These are phyloP conservation scores for Ciconia nigra DNA, from an alignment of 2,797 vertebrate species.

Conservation along the genomic window DNA sequence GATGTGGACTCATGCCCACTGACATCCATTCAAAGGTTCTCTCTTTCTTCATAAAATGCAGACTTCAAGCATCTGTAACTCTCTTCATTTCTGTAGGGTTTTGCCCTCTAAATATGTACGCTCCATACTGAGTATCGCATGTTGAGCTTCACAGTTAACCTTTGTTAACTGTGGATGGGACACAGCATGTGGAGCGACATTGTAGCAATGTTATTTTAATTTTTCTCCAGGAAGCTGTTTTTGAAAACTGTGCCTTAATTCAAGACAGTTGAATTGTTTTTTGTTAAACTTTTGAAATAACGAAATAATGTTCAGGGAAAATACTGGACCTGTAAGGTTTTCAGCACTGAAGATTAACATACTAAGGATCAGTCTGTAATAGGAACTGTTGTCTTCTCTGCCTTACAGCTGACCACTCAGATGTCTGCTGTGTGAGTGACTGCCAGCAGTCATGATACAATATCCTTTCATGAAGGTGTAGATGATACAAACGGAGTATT, in stretches of 20 bases:
- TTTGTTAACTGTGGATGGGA: too few species aligned
- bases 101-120: rapidly evolving
- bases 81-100: background rate
- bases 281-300: background rate
- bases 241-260: background rate
- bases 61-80: background rate
- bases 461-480: background rate
- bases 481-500: background rate
- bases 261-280: background rate
- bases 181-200: background rate
- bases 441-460: background rate
- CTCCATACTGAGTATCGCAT: background rate
- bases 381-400: background rate
- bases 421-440: background rate
- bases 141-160: background rate
- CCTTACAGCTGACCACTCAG: background rate
- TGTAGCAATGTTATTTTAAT: background rate
- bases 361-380: background rate
- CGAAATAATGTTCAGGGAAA: background rate
- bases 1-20: background rate
- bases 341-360: background rate
- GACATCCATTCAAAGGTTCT: background rate
- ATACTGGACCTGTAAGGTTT: background rate
- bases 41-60: background rate
- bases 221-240: background rate